These are phyloP conservation scores for Onchidella celtica DNA, from an alignment of 2,888 invertebrate species.

Conservation along the genomic window DNA sequence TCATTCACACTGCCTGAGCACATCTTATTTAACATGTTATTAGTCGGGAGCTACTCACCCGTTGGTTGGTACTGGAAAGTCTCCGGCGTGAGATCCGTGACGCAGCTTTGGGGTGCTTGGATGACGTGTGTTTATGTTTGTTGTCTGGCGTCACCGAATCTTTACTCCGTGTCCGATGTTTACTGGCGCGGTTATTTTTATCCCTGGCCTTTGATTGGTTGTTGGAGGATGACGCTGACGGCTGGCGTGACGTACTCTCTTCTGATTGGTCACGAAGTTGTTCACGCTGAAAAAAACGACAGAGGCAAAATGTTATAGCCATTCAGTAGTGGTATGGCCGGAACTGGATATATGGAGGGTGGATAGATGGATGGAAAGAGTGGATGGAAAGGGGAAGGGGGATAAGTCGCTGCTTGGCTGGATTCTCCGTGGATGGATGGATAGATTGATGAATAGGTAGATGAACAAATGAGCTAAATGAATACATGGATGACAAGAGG, in stretches of 20 bases:
- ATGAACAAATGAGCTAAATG: not conserved
- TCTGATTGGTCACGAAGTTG: slow-evolving; percentile 47
- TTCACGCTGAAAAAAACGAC: slow-evolving; percentile 31
- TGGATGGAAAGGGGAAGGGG: too few species aligned
- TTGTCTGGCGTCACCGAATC: slow-evolving; percentile 8
- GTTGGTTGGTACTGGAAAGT: slow-evolving; percentile 53
- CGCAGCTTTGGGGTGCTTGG: not conserved
- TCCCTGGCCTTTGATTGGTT: slow-evolving; percentile 11
- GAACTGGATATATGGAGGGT: not conserved
- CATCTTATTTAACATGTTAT: too few species aligned
- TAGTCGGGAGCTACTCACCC: slow-evolving; percentile 46
- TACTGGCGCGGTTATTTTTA: not conserved
- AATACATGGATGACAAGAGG: not conserved
- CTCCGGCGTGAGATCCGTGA: slow-evolving; percentile 46
- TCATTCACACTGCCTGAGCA: too few species aligned
- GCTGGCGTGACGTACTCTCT: slow-evolving; percentile 14
- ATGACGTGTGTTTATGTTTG: slow-evolving; percentile 15
- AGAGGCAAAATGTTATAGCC: not conserved
- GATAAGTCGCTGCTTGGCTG: too few species aligned
- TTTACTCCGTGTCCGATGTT: slow-evolving; percentile 24
- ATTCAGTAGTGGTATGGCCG: not conserved
- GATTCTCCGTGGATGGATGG: slow-evolving; percentile 12
- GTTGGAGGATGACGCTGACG: not conserved
- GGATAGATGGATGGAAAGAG: slow-evolving; percentile 5
- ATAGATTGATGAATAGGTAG: slow-evolving; percentile 12